Evolutionary conservation across 2,797 vertebrate species (phyloP).

Genomic region (Alectoris magna): DNA sequence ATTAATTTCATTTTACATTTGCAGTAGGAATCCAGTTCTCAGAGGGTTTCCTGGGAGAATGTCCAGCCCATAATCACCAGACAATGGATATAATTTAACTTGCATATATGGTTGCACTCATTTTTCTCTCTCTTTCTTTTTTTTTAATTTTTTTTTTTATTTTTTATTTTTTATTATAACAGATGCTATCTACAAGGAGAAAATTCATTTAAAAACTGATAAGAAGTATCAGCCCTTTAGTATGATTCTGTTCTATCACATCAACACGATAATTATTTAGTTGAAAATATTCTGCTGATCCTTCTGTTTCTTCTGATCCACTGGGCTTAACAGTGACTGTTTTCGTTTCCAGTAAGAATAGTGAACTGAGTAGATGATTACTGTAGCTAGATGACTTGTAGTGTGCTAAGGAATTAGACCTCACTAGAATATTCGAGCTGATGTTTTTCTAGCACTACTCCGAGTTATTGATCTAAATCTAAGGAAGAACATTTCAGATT

Average conservation of each 20-base stretch:
- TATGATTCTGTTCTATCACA: neutral
- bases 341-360: fast-evolving
- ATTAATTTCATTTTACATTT: neutral
- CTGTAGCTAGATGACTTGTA: neutral
- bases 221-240: neutral
- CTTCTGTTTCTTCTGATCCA: neutral
- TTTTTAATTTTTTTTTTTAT: neutral
- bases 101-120: neutral
- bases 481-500: neutral
- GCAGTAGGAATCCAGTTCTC: neutral
- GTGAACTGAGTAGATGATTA: neutral
- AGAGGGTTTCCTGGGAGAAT: neutral
- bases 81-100: neutral
- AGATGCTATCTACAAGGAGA: neutral
- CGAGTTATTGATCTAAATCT: neutral
- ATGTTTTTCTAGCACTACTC: neutral
- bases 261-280: neutral
- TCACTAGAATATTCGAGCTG: neutral
- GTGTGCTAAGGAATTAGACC: neutral
- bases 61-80: neutral
- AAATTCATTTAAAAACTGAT: neutral
- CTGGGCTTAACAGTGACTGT: neutral
- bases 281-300: neutral
- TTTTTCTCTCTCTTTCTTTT: neutral
- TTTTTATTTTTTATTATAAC: neutral